Percentiles rank a stretch among this genome's conserved stretches.
Evolutionary conservation across 2,797 vertebrate genomes (phyloP).

Genomic region (Danionella dracula): DNA sequence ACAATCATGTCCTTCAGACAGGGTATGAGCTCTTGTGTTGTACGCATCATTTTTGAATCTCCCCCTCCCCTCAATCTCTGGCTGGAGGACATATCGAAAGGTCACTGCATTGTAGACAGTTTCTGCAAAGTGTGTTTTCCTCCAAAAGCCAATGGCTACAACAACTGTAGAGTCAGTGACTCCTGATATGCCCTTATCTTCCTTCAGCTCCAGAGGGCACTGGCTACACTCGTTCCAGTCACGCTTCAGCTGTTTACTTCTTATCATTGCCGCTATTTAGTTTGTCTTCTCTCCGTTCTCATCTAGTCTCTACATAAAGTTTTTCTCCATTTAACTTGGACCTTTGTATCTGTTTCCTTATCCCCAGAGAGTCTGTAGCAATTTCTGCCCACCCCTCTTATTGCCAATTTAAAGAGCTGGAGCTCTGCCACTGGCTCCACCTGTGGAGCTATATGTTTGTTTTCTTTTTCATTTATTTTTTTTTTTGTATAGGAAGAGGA

Average conservation of each 20-base stretch:
- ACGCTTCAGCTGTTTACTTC: slow-evolving; percentile 57
- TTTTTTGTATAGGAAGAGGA: slow-evolving; percentile 41
- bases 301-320: slow-evolving; percentile 33
- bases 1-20: background rate
- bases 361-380: slow-evolving; percentile 41
- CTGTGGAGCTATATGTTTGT: slow-evolving; percentile 40
- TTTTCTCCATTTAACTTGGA: slow-evolving; percentile 4
- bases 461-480: slow-evolving; percentile 51
- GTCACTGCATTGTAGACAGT: slow-evolving; percentile 54
- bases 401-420: slow-evolving; percentile 55
- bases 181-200: slow-evolving; percentile 65
- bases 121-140: slow-evolving; percentile 32
- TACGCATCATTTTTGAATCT: slow-evolving; percentile 36
- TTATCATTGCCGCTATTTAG: slow-evolving; percentile 47
- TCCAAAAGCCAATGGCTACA: slow-evolving; percentile 25
- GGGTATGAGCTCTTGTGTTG: background rate
- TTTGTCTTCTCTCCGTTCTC: slow-evolving; percentile 28
- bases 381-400: slow-evolving; percentile 50
- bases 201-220: slow-evolving; percentile 57
- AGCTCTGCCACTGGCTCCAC: slow-evolving; percentile 49
- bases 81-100: slow-evolving; percentile 65
- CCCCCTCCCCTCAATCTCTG: slow-evolving; percentile 58
- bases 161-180: slow-evolving; percentile 54
- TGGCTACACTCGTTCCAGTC: slow-evolving; percentile 50
- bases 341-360: slow-evolving; percentile 1